Evolutionary conservation across 1,140 invertebrate species (phyloP), one percentile per base, ranked within the genome.

Genomic region (Nasonia giraulti): DNA sequence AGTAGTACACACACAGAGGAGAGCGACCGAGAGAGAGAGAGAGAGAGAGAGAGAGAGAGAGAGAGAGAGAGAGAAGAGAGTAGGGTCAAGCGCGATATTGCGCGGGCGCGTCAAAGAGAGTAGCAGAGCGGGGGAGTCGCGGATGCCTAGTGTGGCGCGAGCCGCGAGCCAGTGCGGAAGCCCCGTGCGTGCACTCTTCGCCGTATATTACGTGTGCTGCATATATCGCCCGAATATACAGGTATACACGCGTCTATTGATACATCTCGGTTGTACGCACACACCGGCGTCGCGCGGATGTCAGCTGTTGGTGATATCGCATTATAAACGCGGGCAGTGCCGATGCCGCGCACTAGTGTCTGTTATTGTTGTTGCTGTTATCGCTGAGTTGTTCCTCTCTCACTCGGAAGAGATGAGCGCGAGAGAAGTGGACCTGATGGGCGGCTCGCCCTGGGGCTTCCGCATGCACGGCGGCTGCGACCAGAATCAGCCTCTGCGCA

Each of bases 391-490:
- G 11, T 5, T 20, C 5, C 50, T 55, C 50, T 55, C 47, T 50
- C 37, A 27, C 27, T 37, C 33, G 3, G 4, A 44, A 86, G 82
- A 96, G 82, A 96, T 96, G 96, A 95, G 95, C 87, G 93, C 95
- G 66, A 93, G 95, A 88, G 95, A 96, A 92, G 95, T 97, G 87
- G 94, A 95, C 90, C 94, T 98, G 86, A 95, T 95, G 89, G 97
- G 97, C 87, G 97, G 97, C 75, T 95, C 96, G 89, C 97, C 97
- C 82, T 98, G 97, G 97, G 97, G 97, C 87, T 98, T 98, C 93
- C 95, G 97, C 78, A 96, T 98, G 95, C 96, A 96, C 91, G 97
- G 96, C 77, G 96, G 96, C 74, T 94, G 92, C 79, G 96, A 97
- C 91, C 94, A 95, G 74, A 95, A 95, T 90, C 95, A 96, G 90